A percentile compares a stretch with the other conserved stretches of the same genome.
Conservation (phyloP, 2,113 vertebrate species). For the Phocoena sinus region DNA sequence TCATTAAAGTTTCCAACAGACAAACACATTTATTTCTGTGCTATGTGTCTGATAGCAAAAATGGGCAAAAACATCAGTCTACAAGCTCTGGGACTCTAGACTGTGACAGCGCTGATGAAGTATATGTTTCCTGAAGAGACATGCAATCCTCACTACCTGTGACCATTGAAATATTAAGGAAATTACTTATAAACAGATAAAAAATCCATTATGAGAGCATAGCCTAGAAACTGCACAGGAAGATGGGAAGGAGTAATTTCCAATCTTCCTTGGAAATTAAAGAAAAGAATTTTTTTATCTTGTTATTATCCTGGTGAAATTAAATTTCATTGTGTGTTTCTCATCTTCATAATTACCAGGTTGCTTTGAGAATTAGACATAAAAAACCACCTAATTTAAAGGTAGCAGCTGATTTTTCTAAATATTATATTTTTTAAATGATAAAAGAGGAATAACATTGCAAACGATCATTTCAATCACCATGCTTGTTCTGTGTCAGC, state of each 20-base stretch:
- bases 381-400: slow-evolving; percentile 56
- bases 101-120: slow-evolving; percentile 69
- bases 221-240: slow-evolving; percentile 45
- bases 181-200: slow-evolving; percentile 73
- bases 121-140: slow-evolving; percentile 66
- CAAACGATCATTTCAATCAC: slow-evolving; percentile 75
- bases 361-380: slow-evolving; percentile 44
- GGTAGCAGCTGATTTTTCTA: slow-evolving; percentile 70
- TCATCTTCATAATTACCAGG: slow-evolving; percentile 75
- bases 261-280: slow-evolving; percentile 54
- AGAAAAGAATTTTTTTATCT: slow-evolving; percentile 54
- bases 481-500: slow-evolving; percentile 30
- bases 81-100: slow-evolving; percentile 60
- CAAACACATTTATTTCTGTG: slow-evolving; percentile 71
- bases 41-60: slow-evolving; percentile 67
- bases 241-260: slow-evolving; percentile 56
- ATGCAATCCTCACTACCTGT: slow-evolving; percentile 43
- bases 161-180: slow-evolving; percentile 76
- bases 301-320: slow-evolving; percentile 56
- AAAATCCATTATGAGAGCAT: slow-evolving; percentile 59
- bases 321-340: slow-evolving; percentile 57
- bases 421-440: slow-evolving; percentile 75
- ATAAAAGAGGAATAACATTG: slow-evolving; percentile 67
- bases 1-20: slow-evolving; percentile 72
- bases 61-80: slow-evolving; percentile 69